A percentile compares a stretch with the other conserved stretches of the same genome.
Evolutionary conservation across 2,888 invertebrate species (phyloP).

Genomic region (Cacoxenus indagator): DNA sequence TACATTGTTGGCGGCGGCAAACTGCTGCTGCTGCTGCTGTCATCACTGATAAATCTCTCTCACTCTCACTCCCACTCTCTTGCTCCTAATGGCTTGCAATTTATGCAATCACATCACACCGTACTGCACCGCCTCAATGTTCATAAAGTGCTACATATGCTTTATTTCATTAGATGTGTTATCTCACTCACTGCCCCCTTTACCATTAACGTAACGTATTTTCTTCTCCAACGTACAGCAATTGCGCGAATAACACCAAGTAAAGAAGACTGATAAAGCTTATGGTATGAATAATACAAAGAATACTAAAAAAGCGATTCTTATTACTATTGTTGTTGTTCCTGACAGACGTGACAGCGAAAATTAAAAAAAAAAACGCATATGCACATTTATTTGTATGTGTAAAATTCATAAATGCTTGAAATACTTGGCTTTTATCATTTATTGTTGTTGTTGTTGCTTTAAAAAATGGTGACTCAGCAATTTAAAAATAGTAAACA

Average conservation of each 20-base stretch:
- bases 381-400: conserved; percentile 13
- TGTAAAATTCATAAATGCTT: conserved; percentile 16
- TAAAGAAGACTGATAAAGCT: conserved; percentile 1
- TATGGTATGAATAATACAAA: not conserved
- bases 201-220: not conserved
- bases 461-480: conserved; percentile 67
- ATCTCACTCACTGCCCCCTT: no score
- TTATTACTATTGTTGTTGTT: conserved; percentile 22
- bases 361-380: not conserved
- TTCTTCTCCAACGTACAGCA: not conserved
- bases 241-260: conserved; percentile 15
- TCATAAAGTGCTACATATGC: not conserved
- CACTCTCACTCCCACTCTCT: not conserved
- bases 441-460: conserved; percentile 39
- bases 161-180: conserved; percentile 9
- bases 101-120: conserved; percentile 15
- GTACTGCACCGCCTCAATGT: not conserved
- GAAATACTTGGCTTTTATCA: conserved; percentile 21
- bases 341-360: no score
- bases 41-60: not conserved
- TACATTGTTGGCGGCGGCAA: not conserved
- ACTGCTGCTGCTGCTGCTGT: no score
- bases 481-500: conserved; percentile 71
- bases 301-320: not conserved
- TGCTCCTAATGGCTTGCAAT: no score